Percentiles rank a stretch among this genome's conserved stretches.
Conservation (phyloP, 1,140 invertebrate species). For the Drosophila funebris region DNA sequence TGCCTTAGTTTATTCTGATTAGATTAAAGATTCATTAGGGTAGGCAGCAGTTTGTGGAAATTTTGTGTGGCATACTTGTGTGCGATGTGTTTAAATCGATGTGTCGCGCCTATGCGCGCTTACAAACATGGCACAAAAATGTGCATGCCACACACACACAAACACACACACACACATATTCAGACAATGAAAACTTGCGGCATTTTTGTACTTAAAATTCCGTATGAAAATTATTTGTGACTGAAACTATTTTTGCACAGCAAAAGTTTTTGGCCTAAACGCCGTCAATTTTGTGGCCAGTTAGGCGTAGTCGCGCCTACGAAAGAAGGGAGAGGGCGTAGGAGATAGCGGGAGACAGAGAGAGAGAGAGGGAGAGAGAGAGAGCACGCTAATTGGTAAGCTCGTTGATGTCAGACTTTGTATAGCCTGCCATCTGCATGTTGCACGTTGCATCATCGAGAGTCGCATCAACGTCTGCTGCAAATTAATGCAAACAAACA, state of each 20-base stretch:
- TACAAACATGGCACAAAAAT: slow-evolving; percentile 8
- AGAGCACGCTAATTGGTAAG: slow-evolving; percentile 66
- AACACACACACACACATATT: slow-evolving; percentile 1
- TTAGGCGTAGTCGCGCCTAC: too few species aligned
- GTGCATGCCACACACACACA: slow-evolving; percentile 12
- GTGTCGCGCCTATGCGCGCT: slow-evolving; percentile 13
- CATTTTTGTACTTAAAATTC: slow-evolving; percentile 38
- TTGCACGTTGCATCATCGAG: slow-evolving; percentile 20
- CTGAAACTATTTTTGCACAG: slow-evolving; percentile 20
- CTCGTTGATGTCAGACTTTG: slow-evolving; percentile 35
- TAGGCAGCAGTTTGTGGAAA: neutral
- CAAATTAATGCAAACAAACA: slow-evolving; percentile 82
- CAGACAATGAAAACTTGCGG: slow-evolving; percentile 11
- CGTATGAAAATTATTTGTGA: slow-evolving; percentile 30
- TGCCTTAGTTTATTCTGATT: slow-evolving; percentile 9
- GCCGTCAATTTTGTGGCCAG: slow-evolving; percentile 33
- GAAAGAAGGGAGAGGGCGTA: neutral
- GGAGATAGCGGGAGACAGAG: neutral
- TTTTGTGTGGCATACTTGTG: slow-evolving; percentile 34
- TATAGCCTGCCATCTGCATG: neutral
- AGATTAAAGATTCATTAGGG: slow-evolving; percentile 25
- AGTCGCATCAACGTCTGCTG: slow-evolving; percentile 57
- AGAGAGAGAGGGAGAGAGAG: neutral
- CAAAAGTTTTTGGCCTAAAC: slow-evolving; percentile 25
- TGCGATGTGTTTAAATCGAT: slow-evolving; percentile 41